phyloP scores from a whole-genome alignment of 2,888 invertebrate species.

The Drosophila planitibia region DNA sequence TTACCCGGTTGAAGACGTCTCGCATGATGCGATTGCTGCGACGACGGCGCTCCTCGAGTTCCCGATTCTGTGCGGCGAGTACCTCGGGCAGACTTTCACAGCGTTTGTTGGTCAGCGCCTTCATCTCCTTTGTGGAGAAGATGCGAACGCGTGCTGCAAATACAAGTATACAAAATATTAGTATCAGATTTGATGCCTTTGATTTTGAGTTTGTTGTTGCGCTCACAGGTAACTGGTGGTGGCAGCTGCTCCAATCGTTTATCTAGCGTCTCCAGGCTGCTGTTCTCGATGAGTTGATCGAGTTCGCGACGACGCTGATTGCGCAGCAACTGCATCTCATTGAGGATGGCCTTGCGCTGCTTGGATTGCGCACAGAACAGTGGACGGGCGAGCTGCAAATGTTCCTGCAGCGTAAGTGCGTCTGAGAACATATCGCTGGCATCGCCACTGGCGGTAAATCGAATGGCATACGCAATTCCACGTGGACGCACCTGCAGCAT shows the following conservation, averaged over 20 bases:
- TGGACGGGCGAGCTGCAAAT: conserved; percentile 89
- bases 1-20: conserved; percentile 91
- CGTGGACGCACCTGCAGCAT: conserved; percentile 79
- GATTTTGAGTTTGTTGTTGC: not conserved
- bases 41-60: conserved; percentile 87
- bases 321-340: conserved; percentile 80
- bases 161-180: conserved; percentile 19
- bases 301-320: conserved; percentile 78
- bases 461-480: conserved; percentile 82
- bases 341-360: conserved; percentile 81
- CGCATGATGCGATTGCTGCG: conserved; percentile 91
- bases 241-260: conserved; percentile 80
- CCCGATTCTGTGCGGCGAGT: conserved; percentile 87
- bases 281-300: conserved; percentile 78
- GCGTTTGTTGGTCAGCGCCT: conserved; percentile 87
- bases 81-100: conserved; percentile 91
- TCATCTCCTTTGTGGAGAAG: conserved; percentile 87
- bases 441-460: conserved; percentile 61
- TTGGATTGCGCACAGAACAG: conserved; percentile 88
- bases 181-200: not conserved
- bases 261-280: conserved; percentile 78
- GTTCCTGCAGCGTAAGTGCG: conserved; percentile 88
- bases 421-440: conserved; percentile 18
- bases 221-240: conserved; percentile 84
- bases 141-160: conserved; percentile 85